These are phyloP conservation scores for Glaucopsyche alexis DNA, from an alignment of 2,888 invertebrate species.

Conservation along the genomic window DNA sequence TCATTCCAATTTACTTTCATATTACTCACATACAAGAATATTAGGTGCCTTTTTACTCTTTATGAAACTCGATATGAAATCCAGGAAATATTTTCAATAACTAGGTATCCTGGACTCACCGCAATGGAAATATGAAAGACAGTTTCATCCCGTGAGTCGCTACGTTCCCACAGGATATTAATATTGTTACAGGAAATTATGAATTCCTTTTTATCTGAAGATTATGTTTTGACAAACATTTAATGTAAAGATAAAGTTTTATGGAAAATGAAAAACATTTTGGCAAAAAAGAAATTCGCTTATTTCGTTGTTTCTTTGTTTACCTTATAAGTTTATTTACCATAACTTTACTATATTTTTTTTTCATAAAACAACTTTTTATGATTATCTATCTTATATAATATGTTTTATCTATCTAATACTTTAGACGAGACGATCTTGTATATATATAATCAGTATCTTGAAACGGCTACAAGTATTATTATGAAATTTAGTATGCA, in stretches of 20 bases:
- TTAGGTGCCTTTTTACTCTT: neutral
- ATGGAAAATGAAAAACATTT: neutral
- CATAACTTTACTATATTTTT: no score
- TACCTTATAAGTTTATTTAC: no score
- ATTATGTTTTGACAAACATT: conserved; percentile 5
- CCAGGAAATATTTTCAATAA: conserved; percentile 24
- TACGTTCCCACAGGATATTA: conserved; percentile 26
- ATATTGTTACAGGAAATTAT: conserved; percentile 26
- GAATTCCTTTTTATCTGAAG: neutral
- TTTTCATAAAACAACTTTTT: no score
- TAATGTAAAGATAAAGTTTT: neutral
- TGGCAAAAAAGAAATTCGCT: no score
- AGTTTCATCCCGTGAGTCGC: conserved; percentile 25
- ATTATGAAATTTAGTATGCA: no score
- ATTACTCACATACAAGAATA: neutral
- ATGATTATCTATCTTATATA: no score
- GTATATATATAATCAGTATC: no score
- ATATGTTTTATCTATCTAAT: no score
- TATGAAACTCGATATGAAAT: conserved; percentile 1
- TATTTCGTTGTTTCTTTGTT: no score
- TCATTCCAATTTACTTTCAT: neutral
- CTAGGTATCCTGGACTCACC: conserved; percentile 25
- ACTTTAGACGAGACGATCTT: no score
- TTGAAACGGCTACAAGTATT: no score
- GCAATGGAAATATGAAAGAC: conserved; percentile 27